Evolutionary conservation across 2,797 vertebrate genomes (phyloP).

Genomic region (Adelosebastes latens): DNA sequence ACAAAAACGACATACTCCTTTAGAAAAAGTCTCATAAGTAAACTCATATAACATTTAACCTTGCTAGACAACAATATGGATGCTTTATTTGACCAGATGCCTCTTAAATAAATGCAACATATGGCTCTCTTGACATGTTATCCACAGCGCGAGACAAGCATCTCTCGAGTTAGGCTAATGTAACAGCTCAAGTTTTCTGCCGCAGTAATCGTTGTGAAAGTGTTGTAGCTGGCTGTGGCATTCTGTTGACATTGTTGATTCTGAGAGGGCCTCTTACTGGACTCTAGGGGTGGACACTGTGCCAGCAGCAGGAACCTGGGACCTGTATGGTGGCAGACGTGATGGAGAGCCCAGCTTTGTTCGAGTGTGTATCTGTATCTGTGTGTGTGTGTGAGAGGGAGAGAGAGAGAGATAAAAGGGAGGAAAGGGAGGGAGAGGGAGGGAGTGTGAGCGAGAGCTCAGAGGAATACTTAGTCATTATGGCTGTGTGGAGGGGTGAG

Average conservation of each 20-base stretch:
- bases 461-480: conserved; percentile 74
- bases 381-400: conserved; percentile 4
- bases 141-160: not conserved
- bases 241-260: conserved; percentile 77
- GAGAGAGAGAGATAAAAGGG: not conserved
- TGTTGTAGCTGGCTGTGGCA: conserved; percentile 43
- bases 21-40: not conserved
- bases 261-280: conserved; percentile 49
- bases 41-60: not conserved
- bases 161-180: not conserved
- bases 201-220: conserved; percentile 34
- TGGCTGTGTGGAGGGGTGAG: conserved; percentile 60
- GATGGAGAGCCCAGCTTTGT: conserved; percentile 74
- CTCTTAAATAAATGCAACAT: not conserved
- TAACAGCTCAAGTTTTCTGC: conserved; percentile 15
- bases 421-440: not conserved
- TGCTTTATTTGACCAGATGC: not conserved
- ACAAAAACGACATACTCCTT: not conserved
- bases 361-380: conserved; percentile 26
- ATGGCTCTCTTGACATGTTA: not conserved
- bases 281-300: conserved; percentile 56
- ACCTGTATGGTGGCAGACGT: conserved; percentile 68
- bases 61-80: not conserved
- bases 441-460: conserved; percentile 38
- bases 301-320: conserved; percentile 70